phyloP scores from a whole-genome alignment of 2,113 vertebrate genomes.

The Phalacrocorax brasilianus region DNA sequence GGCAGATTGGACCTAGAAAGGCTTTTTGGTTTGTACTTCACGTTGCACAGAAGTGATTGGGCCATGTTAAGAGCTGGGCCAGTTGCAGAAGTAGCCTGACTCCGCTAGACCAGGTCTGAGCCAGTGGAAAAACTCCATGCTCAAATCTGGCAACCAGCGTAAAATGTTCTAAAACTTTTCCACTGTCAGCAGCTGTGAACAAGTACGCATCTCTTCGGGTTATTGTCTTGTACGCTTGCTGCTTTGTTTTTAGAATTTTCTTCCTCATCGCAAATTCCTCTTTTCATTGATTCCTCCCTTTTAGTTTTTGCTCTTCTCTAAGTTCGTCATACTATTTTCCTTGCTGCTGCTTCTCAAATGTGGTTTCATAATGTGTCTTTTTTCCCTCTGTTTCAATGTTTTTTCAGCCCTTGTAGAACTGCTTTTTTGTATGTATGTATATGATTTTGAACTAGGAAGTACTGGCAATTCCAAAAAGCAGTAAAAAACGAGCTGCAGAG shows the following conservation, averaged over 20 bases:
- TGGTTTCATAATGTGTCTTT: background rate
- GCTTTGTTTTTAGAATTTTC: background rate
- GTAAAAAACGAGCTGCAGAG: background rate
- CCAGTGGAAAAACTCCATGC: background rate
- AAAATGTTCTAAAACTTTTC: background rate
- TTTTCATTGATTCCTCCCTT: background rate
- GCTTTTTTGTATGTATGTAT: background rate
- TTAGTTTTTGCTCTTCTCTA: background rate
- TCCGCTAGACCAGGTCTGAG: background rate
- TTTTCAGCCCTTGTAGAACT: background rate
- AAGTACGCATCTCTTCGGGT: background rate
- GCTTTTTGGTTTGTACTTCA: background rate
- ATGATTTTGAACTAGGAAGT: background rate
- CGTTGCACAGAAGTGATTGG: rapidly evolving
- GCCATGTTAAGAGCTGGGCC: background rate
- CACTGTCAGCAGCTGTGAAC: background rate
- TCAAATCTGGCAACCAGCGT: background rate
- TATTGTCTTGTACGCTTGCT: background rate
- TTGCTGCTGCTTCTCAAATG: background rate
- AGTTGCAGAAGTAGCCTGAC: background rate
- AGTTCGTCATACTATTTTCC: background rate
- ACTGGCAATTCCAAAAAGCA: background rate
- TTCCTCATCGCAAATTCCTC: background rate
- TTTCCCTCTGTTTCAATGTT: background rate
- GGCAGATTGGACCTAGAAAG: background rate